These are phyloP conservation scores for Rhynchophorus ferrugineus DNA, from an alignment of 1,140 invertebrate genomes.

Conservation along the genomic window DNA sequence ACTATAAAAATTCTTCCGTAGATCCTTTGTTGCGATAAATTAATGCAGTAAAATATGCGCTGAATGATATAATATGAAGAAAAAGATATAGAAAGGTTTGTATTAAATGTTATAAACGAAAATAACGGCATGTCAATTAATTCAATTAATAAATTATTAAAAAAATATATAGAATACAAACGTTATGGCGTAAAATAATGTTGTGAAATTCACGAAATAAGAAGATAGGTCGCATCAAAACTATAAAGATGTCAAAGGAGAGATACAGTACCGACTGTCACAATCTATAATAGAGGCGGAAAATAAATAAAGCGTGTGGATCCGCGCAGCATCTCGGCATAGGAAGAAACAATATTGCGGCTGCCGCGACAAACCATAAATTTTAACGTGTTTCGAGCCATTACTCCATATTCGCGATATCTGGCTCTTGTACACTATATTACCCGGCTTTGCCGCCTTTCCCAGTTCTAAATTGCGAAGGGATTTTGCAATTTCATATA, in stretches of 20 bases:
- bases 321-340: conserved; percentile 15
- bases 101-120: too few species aligned
- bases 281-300: conserved; percentile 15
- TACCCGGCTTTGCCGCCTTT: conserved; percentile 15
- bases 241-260: conserved; percentile 17
- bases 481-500: conserved; percentile 21
- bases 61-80: too few species aligned
- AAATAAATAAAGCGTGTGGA: conserved; percentile 17
- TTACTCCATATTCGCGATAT: conserved; percentile 21
- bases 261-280: conserved; percentile 17
- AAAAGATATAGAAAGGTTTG: too few species aligned
- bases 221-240: conserved; percentile 7
- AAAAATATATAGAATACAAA: too few species aligned
- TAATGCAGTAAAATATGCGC: too few species aligned
- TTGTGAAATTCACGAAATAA: neutral
- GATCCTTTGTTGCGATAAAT: too few species aligned
- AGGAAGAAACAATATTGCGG: conserved; percentile 22
- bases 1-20: too few species aligned
- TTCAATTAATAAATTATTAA: too few species aligned
- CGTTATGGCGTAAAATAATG: neutral
- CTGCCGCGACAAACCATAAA: conserved; percentile 20
- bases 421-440: conserved; percentile 16
- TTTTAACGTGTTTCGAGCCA: conserved; percentile 17
- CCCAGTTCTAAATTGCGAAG: conserved; percentile 19
- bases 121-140: too few species aligned